Evolutionary conservation across 2,888 invertebrate genomes (phyloP).

Genomic region (Nezara viridula): DNA sequence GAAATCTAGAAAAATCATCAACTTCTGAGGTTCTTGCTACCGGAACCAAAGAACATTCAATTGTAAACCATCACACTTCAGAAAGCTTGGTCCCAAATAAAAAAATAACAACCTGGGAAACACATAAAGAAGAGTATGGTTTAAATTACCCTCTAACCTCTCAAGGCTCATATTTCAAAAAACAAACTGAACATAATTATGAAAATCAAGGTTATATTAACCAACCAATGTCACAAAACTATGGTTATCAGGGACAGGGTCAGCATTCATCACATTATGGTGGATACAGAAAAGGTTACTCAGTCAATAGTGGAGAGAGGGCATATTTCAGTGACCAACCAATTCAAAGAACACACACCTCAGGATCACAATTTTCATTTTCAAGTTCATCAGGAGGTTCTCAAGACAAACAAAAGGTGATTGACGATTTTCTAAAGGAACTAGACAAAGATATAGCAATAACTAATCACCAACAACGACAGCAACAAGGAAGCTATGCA

Average conservation of each 20-base stretch:
- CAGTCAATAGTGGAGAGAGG: neutral
- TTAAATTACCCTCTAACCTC: constrained; percentile 31
- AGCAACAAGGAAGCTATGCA: constrained; percentile 61
- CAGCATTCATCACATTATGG: neutral
- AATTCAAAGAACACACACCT: constrained; percentile 14
- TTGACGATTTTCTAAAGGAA: constrained; percentile 64
- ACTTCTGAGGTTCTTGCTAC: constrained; percentile 64
- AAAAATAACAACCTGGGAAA: constrained; percentile 39
- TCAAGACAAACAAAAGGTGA: constrained; percentile 31
- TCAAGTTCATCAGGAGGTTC: constrained; percentile 12
- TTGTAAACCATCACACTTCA: neutral
- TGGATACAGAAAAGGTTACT: neutral
- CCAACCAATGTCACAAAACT: constrained; percentile 23
- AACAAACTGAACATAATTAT: constrained; percentile 19
- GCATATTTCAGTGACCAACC: constrained; percentile 33
- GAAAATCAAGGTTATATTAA: constrained; percentile 12
- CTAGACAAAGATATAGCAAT: constrained; percentile 65
- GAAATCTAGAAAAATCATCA: constrained; percentile 62
- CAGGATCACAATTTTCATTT: constrained; percentile 38
- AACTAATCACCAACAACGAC: constrained; percentile 67
- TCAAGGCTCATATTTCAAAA: constrained; percentile 45
- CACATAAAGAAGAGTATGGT: constrained; percentile 53
- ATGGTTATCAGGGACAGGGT: neutral
- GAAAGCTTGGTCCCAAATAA: neutral
- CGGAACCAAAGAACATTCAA: constrained; percentile 45